Base-by-base conservation (phyloP, 2,113 vertebrate genomes). In the Cervus canadensis region DNA sequence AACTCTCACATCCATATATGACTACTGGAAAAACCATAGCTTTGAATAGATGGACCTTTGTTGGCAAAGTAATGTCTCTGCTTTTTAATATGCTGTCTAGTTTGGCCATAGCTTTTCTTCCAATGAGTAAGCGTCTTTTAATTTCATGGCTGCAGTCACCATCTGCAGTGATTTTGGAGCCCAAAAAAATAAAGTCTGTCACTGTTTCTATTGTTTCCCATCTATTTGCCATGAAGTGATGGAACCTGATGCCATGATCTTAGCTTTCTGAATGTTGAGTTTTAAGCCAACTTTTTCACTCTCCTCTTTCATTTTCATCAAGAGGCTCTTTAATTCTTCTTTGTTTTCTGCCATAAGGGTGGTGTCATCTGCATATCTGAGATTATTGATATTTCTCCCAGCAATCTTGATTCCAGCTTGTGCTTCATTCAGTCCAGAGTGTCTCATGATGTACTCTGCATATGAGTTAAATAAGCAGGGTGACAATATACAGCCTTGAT, bases 361-460 rank as follows among this genome's bases (percentile, higher is more conserved):
- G 62, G 62, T 67, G 2, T 67, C 62, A n/a, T 67, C 16, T 67
- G 62, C 33, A 67, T 67, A 67, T 67, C 33, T 67, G 62, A n/a
- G 62, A 1, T n/a, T n/a, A 64, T 64, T 64, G 15, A n/a, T n/a
- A 64, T 64, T 64, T 64, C 62, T 64, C 15, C 62, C 0, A 0
- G 3, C 7, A 33, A 33, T 64, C 62, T n/a, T 64, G 62, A n/a
- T 64, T 64, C 62, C 1, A n/a, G 7, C 15, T n/a, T 64, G 30
- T 64, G 30, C 7, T n/a, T 64, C 30, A 0, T 64, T 15, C 30
- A 64, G 30, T 0, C 3, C 30, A n/a, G 30, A 0, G 7, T 64
- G 8, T n/a, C 62, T 64, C 30, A n/a, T 64, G 15, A 64, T 64
- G 30, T 64, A 17, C 30, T n/a, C 30, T n/a, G 15, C 62, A n/a